Evolutionary conservation across 2,888 invertebrate species (phyloP).

Genomic region (Agapostemon virescens): DNA sequence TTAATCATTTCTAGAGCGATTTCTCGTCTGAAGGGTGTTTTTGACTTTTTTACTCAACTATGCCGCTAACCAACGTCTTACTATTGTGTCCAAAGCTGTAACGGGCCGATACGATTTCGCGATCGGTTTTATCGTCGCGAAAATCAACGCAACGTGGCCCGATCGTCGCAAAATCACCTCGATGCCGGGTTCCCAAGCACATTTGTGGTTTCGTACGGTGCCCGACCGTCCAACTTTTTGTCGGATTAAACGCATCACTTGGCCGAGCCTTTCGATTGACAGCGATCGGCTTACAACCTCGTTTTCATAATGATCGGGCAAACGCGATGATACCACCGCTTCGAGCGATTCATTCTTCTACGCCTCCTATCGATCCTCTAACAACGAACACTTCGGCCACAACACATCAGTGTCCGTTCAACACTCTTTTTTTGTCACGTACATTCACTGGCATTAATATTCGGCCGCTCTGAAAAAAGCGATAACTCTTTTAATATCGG

Average conservation of each 20-base stretch:
- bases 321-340: slow-evolving; percentile 21
- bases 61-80: too few species aligned
- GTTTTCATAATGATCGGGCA: slow-evolving; percentile 39
- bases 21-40: too few species aligned
- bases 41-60: too few species aligned
- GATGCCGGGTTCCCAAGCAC: slow-evolving; percentile 1
- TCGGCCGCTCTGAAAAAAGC: too few species aligned
- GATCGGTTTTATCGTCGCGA: neutral
- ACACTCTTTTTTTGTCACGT: neutral
- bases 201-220: slow-evolving; percentile 69
- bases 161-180: neutral
- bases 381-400: slow-evolving; percentile 17
- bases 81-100: neutral
- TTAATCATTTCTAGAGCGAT: too few species aligned
- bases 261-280: slow-evolving; percentile 49
- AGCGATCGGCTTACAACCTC: slow-evolving; percentile 44
- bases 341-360: slow-evolving; percentile 28
- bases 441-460: too few species aligned
- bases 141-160: neutral
- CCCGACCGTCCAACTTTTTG: slow-evolving; percentile 59
- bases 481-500: too few species aligned
- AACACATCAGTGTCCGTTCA: slow-evolving; percentile 6
- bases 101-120: neutral
- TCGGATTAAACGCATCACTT: slow-evolving; percentile 70
- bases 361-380: slow-evolving; percentile 10